These are phyloP conservation scores for Bolborhynchus lineola DNA, from an alignment of 2,113 vertebrate species.

Conservation along the genomic window DNA sequence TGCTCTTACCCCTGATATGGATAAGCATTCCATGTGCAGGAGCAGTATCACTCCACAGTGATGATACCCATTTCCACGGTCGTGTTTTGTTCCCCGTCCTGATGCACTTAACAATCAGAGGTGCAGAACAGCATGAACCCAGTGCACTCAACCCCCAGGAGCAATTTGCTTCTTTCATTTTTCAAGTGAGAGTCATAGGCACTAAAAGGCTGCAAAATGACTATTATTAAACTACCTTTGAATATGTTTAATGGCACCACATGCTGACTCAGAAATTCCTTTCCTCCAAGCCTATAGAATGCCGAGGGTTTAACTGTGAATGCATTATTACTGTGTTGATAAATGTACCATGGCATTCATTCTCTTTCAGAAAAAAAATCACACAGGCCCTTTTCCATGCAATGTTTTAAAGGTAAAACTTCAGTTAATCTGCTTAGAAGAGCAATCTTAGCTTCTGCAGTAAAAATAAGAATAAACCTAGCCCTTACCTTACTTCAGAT, in stretches of 20 bases:
- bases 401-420: not conserved
- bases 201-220: conserved; percentile 23
- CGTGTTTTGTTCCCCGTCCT: not conserved
- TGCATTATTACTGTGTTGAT: not conserved
- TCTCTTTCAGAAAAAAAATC: not conserved
- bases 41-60: not conserved
- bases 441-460: not conserved
- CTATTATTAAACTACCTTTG: conserved; percentile 52
- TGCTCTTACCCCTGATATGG: not conserved
- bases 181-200: not conserved
- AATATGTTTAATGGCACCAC: conserved; percentile 10
- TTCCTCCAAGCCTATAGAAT: not conserved
- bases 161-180: not conserved
- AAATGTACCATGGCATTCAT: not conserved
- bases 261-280: conserved; percentile 14
- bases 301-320: not conserved
- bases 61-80: not conserved
- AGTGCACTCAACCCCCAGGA: not conserved
- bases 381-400: not conserved
- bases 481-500: not conserved
- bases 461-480: not conserved
- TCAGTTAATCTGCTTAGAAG: not conserved
- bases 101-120: not conserved
- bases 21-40: not conserved
- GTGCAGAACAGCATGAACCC: not conserved